Evolutionary conservation across 2,888 invertebrate species (phyloP).

Genomic region (Drosophila rellima): DNA sequence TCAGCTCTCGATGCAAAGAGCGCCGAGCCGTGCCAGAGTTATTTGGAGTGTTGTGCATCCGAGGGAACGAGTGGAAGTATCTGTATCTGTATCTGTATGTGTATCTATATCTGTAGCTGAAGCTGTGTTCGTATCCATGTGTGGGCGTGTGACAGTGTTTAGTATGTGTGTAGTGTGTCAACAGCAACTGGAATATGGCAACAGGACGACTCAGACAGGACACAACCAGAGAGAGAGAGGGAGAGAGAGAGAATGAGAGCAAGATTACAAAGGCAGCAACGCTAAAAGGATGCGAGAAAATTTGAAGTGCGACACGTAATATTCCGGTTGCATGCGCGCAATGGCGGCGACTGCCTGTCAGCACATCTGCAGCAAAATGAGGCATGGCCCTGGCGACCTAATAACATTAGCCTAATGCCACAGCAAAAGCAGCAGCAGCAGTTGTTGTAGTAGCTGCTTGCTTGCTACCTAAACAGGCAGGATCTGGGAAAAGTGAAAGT

Average conservation of each 20-base stretch:
- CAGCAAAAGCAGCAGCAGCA: conserved; percentile 33
- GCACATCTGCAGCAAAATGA: conserved; percentile 75
- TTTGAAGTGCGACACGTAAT: conserved; percentile 80
- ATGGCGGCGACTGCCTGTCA: conserved; percentile 57
- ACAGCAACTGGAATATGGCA: conserved; percentile 40
- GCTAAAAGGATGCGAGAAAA: conserved; percentile 76
- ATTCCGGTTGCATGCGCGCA: conserved; percentile 65
- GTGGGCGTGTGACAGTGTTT: conserved; percentile 37
- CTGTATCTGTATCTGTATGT: conserved; percentile 2
- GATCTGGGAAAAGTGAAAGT: conserved; percentile 55
- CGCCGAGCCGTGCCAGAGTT: conserved; percentile 45
- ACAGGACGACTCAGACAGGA: conserved; percentile 18
- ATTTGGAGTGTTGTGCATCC: conserved; percentile 46
- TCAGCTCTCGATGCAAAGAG: conserved; percentile 32
- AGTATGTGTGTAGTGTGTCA: conserved; percentile 53
- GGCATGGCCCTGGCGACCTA: conserved; percentile 63
- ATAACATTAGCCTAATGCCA: conserved; percentile 69
- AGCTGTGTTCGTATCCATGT: conserved; percentile 6
- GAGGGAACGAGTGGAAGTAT: conserved; percentile 8
- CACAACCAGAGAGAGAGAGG: background rate
- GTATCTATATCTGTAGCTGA: background rate
- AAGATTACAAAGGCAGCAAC: conserved; percentile 33
- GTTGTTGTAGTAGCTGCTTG: conserved; percentile 1
- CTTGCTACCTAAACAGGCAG: conserved; percentile 63
- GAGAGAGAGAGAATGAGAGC: background rate